Evolutionary conservation across 2,888 invertebrate species (phyloP).

Genomic region (Chironomus tentans): DNA sequence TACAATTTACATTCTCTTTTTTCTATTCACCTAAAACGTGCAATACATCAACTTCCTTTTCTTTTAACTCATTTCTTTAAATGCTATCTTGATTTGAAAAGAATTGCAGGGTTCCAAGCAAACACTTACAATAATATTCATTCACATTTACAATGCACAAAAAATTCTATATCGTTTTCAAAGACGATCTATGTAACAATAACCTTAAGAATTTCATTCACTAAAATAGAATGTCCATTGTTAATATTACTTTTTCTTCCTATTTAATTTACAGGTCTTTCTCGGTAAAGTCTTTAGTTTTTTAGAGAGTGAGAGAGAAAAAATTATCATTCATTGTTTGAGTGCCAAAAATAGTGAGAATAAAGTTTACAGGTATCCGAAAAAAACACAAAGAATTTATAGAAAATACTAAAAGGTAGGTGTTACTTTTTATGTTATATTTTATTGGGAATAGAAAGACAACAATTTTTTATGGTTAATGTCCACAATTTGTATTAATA

Average conservation of each 20-base stretch:
- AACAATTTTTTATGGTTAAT: slow-evolving; percentile 4
- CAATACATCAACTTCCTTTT: slow-evolving; percentile 24
- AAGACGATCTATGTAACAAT: not conserved
- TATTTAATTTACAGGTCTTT: slow-evolving; percentile 25
- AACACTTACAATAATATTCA: not conserved
- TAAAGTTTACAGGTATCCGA: not conserved
- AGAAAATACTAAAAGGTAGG: slow-evolving; percentile 3
- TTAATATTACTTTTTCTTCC: not conserved
- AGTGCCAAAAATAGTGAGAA: slow-evolving; percentile 1
- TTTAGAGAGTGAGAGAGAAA: not conserved
- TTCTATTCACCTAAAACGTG: slow-evolving; percentile 7
- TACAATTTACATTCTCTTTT: not conserved
- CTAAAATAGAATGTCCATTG: slow-evolving; percentile 1
- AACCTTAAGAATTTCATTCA: slow-evolving; percentile 20
- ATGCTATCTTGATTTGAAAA: not conserved
- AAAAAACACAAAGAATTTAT: not conserved
- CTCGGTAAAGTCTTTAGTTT: slow-evolving; percentile 5
- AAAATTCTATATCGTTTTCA: not conserved
- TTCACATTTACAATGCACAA: not conserved
- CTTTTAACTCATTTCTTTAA: not conserved
- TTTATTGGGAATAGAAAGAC: not conserved
- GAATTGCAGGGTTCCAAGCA: slow-evolving; percentile 25
- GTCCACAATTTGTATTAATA: not conserved
- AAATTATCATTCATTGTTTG: slow-evolving; percentile 16
- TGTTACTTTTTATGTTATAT: not conserved